Conservation (phyloP, 2,113 vertebrate species). For the Lota lota region DNA sequence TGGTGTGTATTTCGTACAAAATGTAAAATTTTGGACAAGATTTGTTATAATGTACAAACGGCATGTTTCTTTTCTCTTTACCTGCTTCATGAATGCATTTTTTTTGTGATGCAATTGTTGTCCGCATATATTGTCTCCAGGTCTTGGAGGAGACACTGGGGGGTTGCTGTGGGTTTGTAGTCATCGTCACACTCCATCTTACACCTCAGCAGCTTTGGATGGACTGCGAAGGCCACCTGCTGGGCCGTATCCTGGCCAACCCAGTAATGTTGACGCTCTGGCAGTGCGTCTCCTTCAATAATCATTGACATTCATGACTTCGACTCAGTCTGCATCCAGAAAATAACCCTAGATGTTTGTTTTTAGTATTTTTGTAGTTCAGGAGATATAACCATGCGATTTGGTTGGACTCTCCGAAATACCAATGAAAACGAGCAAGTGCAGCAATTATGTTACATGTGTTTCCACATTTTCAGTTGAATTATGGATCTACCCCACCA, state of each 20-base stretch:
- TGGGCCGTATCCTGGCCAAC: slow-evolving; percentile 49
- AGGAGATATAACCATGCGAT: no score
- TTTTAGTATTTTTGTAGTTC: slow-evolving; percentile 5
- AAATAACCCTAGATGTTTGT: slow-evolving; percentile 30
- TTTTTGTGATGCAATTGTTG: slow-evolving; percentile 32
- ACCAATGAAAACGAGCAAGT: no score
- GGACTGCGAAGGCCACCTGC: slow-evolving; percentile 60
- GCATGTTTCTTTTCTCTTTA: not conserved
- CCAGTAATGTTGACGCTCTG: slow-evolving; percentile 36
- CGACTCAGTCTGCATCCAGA: slow-evolving; percentile 45
- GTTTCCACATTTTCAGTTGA: no score
- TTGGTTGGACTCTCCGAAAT: no score
- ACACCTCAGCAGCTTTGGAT: slow-evolving; percentile 71
- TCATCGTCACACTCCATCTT: slow-evolving; percentile 68
- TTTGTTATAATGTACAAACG: no score
- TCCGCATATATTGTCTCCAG: slow-evolving; percentile 52
- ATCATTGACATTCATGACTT: slow-evolving; percentile 69
- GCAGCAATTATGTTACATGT: no score
- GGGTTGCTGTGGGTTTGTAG: slow-evolving; percentile 47
- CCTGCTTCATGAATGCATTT: not conserved
- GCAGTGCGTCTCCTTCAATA: slow-evolving; percentile 42
- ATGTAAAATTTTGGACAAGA: no score
- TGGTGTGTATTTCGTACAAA: no score
- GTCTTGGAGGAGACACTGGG: slow-evolving; percentile 49
- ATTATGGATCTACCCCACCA: no score